Evolutionary conservation across 1,140 invertebrate genomes (phyloP), one percentile per base, ranked within the genome.

Genomic region (Caligus rogercresseyi): DNA sequence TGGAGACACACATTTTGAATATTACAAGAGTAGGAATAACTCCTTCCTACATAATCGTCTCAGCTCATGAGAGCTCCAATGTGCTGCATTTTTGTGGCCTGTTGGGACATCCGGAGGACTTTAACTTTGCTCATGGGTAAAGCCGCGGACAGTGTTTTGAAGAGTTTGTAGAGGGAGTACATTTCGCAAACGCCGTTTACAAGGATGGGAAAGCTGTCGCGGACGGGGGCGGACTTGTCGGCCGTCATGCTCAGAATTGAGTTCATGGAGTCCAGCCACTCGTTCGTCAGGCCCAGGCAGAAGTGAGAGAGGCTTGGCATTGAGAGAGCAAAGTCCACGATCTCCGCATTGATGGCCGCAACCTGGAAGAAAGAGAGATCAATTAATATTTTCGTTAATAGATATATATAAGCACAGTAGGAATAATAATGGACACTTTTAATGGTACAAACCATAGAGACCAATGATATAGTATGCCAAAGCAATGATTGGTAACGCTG

Each of bases 201-300:
- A 52, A 58, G n/a, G 25, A 63, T 59, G 15, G 61, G 61, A 51
- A 63, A 63, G 16, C 52, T 21, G 13, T 63, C 61, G 16, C 52
- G 43, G n/a, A 43, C 31, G n/a, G 31, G 31, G 14, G 16, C 16
- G n/a, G 23, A 26, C 3, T 25, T 60, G 11, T 18, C 18, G 21
- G 21, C 18, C 21, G n/a, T 54, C n/a, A 19, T 54, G 53, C n/a
- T 19, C 18, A 60, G 18, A 7, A 56, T 19, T 16, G 52, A 21
- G 20, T 25, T 25, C 61, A 63, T 63, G 14, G 61, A 56, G 15
- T 63, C 23, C 52, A 63, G 52, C 61, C 61, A 63, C 21, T 63
- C 61, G 13, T 52, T 63, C 1, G 61, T 63, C 1, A 63, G 51
- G 14, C 61, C 61, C 15, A 63, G 25, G 18, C 52, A 63, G 20